These are phyloP conservation scores for Goniozus legneri DNA, from an alignment of 1,140 invertebrate genomes.

Conservation along the genomic window DNA sequence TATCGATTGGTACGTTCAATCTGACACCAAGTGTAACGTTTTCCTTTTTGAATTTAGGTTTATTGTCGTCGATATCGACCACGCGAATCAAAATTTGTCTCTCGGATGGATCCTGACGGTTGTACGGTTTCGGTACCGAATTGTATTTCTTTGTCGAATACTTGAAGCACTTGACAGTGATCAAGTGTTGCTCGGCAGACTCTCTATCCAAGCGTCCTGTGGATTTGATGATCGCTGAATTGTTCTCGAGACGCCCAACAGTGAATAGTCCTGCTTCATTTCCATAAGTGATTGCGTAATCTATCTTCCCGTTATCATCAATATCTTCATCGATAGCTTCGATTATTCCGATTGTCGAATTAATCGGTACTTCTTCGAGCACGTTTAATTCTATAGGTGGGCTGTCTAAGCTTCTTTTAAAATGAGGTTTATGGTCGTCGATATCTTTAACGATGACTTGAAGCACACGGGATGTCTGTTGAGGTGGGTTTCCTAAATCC, in stretches of 20 bases:
- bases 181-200: conserved; percentile 54
- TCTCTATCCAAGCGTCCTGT: conserved; percentile 68
- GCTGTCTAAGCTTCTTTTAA: conserved; percentile 66
- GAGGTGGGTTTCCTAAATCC: conserved; percentile 72
- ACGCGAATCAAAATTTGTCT: conserved; percentile 65
- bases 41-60: conserved; percentile 63
- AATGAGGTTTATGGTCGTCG: conserved; percentile 76
- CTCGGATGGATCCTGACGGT: conserved; percentile 68
- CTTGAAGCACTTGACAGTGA: conserved; percentile 73
- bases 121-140: conserved; percentile 58
- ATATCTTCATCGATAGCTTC: conserved; percentile 72
- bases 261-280: conserved; percentile 67
- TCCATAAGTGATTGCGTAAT: conserved; percentile 71
- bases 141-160: conserved; percentile 48
- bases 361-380: conserved; percentile 64
- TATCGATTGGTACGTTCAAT: conserved; percentile 72
- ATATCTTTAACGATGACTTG: conserved; percentile 70
- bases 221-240: conserved; percentile 62
- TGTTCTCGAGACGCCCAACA: conserved; percentile 63
- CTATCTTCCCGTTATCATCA: conserved; percentile 71
- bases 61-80: conserved; percentile 72
- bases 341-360: conserved; percentile 64
- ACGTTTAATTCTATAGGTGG: conserved; percentile 62
- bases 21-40: conserved; percentile 72
- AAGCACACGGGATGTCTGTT: conserved; percentile 68